phyloP scores from a whole-genome alignment of 1,140 invertebrate genomes.

The Zaprionus lachaisei region DNA sequence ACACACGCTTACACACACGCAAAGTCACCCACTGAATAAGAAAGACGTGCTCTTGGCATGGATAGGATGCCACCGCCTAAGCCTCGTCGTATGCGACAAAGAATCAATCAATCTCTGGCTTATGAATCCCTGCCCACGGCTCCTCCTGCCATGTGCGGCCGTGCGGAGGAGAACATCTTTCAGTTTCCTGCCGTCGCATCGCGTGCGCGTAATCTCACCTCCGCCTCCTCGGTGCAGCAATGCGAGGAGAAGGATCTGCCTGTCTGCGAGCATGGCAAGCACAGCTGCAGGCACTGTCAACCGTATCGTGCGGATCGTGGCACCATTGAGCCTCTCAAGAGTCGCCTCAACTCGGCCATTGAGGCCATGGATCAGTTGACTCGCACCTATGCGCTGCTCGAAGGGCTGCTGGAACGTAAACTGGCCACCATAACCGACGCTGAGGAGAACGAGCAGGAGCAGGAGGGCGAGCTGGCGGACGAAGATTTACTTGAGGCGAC shows the following conservation, averaged over 20 bases:
- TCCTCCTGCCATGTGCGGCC: conserved; percentile 71
- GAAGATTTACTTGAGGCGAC: background rate
- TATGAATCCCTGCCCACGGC: conserved; percentile 79
- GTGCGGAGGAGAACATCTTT: conserved; percentile 67
- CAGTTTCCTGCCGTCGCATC: conserved; percentile 69
- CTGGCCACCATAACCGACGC: conserved; percentile 64
- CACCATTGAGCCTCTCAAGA: conserved; percentile 72
- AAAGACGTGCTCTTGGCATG: conserved; percentile 23
- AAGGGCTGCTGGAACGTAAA: conserved; percentile 66
- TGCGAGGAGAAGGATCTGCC: conserved; percentile 60
- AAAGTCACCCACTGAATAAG: background rate
- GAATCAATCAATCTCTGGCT: conserved; percentile 31
- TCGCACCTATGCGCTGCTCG: conserved; percentile 60
- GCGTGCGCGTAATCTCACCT: conserved; percentile 63
- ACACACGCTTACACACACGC: background rate
- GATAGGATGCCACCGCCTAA: conserved; percentile 62
- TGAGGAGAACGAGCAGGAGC: conserved; percentile 42
- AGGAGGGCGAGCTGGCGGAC: background rate
- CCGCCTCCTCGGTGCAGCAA: conserved; percentile 55
- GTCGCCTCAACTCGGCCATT: conserved; percentile 64
- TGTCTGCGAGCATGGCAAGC: conserved; percentile 60
- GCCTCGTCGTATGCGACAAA: conserved; percentile 58
- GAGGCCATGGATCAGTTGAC: conserved; percentile 71
- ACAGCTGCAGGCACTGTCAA: conserved; percentile 62
- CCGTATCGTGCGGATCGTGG: conserved; percentile 63